phyloP scores from a whole-genome alignment of 2,113 vertebrate species.

The Oryzias celebensis region DNA sequence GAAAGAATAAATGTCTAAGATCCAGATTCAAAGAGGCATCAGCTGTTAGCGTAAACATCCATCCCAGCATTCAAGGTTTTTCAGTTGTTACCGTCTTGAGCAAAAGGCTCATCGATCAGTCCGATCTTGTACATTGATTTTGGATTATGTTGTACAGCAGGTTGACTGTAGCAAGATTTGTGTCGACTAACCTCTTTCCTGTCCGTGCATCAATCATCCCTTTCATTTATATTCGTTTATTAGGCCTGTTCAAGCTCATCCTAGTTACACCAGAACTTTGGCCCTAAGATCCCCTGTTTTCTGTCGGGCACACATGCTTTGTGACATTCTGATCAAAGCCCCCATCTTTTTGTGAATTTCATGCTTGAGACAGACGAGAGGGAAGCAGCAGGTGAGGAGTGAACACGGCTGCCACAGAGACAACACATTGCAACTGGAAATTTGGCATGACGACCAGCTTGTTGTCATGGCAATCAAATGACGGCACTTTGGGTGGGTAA shows the following conservation, averaged over 20 bases:
- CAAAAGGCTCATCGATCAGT: conserved; percentile 70
- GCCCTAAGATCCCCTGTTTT: too few species aligned
- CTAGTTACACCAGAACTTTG: conserved; percentile 1
- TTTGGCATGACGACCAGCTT: conserved; percentile 73
- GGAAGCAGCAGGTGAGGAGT: conserved; percentile 51
- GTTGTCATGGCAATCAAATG: conserved; percentile 83
- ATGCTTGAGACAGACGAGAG: conserved; percentile 1
- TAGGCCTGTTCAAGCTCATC: conserved; percentile 47
- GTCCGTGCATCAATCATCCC: conserved; percentile 55
- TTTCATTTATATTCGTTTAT: conserved; percentile 56
- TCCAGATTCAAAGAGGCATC: conserved; percentile 2
- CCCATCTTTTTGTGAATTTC: neutral
- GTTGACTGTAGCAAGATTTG: conserved; percentile 70
- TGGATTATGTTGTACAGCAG: conserved; percentile 57
- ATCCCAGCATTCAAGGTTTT: conserved; percentile 24
- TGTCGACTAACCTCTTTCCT: conserved; percentile 64
- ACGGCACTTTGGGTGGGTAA: conserved; percentile 85
- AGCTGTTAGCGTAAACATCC: conserved; percentile 26
- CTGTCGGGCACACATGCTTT: neutral
- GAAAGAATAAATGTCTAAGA: conserved; percentile 45
- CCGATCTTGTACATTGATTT: conserved; percentile 73
- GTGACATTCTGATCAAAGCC: neutral
- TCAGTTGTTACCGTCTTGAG: conserved; percentile 54
- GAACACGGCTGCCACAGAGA: conserved; percentile 42
- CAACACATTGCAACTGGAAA: conserved; percentile 70